These are phyloP conservation scores for Patagioenas fasciata DNA, from an alignment of 2,113 vertebrate species.

Conservation along the genomic window DNA sequence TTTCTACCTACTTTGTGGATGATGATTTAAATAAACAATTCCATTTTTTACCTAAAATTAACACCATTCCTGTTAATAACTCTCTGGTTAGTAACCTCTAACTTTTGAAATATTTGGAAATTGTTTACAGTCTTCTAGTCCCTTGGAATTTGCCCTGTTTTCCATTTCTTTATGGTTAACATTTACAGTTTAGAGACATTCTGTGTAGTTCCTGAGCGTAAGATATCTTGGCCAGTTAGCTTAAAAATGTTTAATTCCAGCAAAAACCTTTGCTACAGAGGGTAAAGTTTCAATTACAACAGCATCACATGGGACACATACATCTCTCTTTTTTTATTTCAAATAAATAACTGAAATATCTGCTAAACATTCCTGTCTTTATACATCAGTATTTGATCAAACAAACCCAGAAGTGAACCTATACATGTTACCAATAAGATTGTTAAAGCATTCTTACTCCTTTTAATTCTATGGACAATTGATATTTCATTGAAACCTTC, in stretches of 20 bases:
- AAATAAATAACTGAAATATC: conserved; percentile 10
- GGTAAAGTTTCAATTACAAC: not conserved
- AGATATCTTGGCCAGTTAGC: not conserved
- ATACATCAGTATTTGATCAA: not conserved
- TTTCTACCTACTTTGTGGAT: not conserved
- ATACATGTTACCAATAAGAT: not conserved
- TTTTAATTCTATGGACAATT: not conserved
- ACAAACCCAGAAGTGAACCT: not conserved
- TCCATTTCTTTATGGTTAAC: not conserved
- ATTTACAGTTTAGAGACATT: not conserved
- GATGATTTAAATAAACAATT: not conserved
- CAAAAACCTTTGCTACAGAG: not conserved
- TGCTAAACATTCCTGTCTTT: not conserved
- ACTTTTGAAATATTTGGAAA: not conserved
- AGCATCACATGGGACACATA: not conserved
- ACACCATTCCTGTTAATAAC: not conserved
- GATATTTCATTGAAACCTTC: not conserved
- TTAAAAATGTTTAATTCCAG: not conserved
- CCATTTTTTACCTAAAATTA: not conserved
- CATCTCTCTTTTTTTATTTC: not conserved
- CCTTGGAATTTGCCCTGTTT: not conserved
- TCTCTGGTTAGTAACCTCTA: not conserved
- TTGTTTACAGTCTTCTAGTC: not conserved
- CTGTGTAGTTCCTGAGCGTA: not conserved
- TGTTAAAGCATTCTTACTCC: not conserved